Percentiles rank a stretch among this genome's conserved stretches.
These are phyloP conservation scores for Trogon melanurus DNA, from an alignment of 2,113 vertebrate species.

Conservation along the genomic window DNA sequence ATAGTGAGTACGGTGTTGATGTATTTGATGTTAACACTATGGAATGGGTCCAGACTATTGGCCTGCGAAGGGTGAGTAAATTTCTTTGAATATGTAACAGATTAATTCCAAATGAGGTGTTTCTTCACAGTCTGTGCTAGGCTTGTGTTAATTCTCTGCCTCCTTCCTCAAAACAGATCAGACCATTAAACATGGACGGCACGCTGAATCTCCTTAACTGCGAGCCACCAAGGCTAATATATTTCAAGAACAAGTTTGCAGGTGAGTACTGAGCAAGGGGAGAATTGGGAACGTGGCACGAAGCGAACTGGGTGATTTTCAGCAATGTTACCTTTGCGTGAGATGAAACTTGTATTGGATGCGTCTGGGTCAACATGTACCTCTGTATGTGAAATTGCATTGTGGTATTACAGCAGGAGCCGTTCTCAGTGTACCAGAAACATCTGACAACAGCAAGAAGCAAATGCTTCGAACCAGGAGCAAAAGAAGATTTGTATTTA, in stretches of 20 bases:
- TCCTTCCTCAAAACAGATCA: slow-evolving; percentile 78
- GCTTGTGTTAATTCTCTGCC: slow-evolving; percentile 11
- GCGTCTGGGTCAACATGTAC: not conserved
- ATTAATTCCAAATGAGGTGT: not conserved
- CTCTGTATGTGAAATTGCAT: not conserved
- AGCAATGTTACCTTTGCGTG: not conserved
- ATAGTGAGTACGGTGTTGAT: slow-evolving; percentile 95
- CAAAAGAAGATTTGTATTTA: slow-evolving; percentile 96
- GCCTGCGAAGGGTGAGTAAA: slow-evolving; percentile 85
- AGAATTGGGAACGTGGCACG: not conserved
- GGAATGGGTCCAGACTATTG: slow-evolving; percentile 97
- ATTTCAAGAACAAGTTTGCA: slow-evolving; percentile 88
- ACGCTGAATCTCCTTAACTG: slow-evolving; percentile 90
- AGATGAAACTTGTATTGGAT: not conserved
- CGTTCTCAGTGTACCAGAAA: slow-evolving; percentile 89
- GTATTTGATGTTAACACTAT: slow-evolving; percentile 90
- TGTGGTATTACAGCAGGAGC: slow-evolving; percentile 72
- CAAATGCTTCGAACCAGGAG: slow-evolving; percentile 96
- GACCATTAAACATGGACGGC: slow-evolving; percentile 90
- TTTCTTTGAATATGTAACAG: not conserved
- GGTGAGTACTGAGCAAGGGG: slow-evolving; percentile 71
- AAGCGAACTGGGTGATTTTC: not conserved
- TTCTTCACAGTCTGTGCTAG: not conserved
- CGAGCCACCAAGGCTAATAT: slow-evolving; percentile 90
- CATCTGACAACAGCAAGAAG: slow-evolving; percentile 91